phyloP scores from a whole-genome alignment of 2,113 vertebrate genomes.

The Uria lomvia region DNA sequence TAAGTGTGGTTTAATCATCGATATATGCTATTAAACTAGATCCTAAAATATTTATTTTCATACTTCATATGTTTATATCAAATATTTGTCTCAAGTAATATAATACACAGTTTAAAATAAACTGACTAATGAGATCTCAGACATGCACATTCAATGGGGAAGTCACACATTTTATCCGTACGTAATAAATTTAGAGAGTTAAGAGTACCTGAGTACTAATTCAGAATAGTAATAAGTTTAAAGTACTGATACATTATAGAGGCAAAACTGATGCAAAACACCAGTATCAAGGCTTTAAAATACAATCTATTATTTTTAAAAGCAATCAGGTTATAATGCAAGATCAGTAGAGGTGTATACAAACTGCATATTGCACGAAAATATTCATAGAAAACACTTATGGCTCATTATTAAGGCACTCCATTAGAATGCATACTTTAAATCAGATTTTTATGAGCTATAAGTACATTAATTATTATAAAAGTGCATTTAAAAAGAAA shows the following conservation, averaged over 20 bases:
- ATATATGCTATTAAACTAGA: not conserved
- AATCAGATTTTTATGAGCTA: not conserved
- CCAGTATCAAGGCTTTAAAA: not conserved
- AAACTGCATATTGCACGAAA: not conserved
- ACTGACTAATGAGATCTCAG: not conserved
- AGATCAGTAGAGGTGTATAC: not conserved
- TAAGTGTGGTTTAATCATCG: not conserved
- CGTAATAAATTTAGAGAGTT: not conserved
- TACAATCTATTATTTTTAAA: not conserved
- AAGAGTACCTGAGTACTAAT: not conserved
- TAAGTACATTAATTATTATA: not conserved
- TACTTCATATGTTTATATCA: not conserved
- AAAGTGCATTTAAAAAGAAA: not conserved
- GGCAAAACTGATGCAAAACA: not conserved
- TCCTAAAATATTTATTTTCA: not conserved
- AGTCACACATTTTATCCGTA: not conserved
- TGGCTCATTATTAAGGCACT: not conserved
- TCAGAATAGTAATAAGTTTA: not conserved
- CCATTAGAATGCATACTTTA: not conserved
- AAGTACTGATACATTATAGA: not conserved
- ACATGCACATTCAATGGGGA: not conserved
- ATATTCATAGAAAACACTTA: not conserved
- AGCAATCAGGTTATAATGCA: not conserved
- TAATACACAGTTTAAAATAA: not conserved
- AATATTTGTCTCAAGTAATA: not conserved